Evolutionary conservation across 2,888 invertebrate species (phyloP).

Genomic region (Dyspetes luteomarginatus): DNA sequence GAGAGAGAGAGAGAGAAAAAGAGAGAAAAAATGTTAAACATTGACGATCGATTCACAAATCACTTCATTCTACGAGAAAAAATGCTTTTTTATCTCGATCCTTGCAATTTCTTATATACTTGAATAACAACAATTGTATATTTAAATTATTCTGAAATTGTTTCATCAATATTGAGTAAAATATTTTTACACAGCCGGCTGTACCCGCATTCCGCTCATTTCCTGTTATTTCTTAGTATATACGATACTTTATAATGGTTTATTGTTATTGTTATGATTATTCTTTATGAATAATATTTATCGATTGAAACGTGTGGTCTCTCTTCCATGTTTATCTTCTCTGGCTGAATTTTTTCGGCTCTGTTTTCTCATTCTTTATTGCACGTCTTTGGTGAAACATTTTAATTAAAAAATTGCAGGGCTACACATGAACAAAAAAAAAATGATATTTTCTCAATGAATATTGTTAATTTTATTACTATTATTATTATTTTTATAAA

Average conservation of each 20-base stretch:
- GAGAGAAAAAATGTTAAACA: too few relatives aligned
- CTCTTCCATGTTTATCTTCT: background rate
- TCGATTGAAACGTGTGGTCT: background rate
- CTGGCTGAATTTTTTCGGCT: background rate
- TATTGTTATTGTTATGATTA: background rate
- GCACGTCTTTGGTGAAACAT: too few relatives aligned
- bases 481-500: background rate
- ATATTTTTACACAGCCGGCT: background rate
- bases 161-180: background rate
- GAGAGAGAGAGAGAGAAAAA: too few relatives aligned
- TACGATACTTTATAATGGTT: background rate
- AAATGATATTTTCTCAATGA: background rate
- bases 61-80: background rate
- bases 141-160: background rate
- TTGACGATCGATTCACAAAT: slow-evolving; percentile 20
- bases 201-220: background rate
- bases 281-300: background rate
- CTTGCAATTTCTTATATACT: background rate
- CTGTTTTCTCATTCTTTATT: background rate
- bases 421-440: too few relatives aligned
- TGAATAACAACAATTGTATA: background rate
- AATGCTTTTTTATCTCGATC: background rate
- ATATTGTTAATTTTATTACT: background rate
- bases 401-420: too few relatives aligned
- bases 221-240: background rate